Evolutionary conservation across 2,888 invertebrate species (phyloP).

Genomic region (Clepsis dumicolana): DNA sequence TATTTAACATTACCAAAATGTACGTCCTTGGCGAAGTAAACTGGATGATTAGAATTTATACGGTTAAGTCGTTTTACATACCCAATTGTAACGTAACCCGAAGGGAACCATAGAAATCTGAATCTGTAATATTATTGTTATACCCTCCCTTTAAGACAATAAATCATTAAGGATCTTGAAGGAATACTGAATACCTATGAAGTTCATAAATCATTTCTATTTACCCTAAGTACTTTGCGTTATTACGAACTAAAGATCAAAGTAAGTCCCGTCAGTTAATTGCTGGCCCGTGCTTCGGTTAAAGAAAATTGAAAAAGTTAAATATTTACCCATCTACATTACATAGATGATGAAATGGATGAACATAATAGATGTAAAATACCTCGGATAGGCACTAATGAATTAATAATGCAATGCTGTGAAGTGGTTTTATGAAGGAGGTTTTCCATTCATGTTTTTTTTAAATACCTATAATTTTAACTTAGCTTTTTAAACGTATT

Average conservation of each 20-base stretch:
- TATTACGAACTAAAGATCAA: constrained; percentile 3
- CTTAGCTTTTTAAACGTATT: too few relatives aligned
- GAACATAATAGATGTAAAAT: too few relatives aligned
- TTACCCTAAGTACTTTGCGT: background rate
- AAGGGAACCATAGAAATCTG: background rate
- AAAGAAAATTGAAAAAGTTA: background rate
- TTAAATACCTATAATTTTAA: too few relatives aligned
- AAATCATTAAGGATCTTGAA: background rate
- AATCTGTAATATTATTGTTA: background rate
- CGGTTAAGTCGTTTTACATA: background rate
- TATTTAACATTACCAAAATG: too few relatives aligned
- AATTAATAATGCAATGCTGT: too few relatives aligned
- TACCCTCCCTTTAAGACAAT: background rate
- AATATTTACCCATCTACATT: background rate
- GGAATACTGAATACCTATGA: background rate
- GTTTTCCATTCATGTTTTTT: too few relatives aligned
- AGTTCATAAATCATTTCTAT: background rate
- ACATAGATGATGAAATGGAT: too few relatives aligned
- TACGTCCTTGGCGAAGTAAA: too few relatives aligned
- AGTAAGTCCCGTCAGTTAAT: background rate
- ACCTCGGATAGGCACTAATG: too few relatives aligned
- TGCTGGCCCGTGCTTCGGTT: background rate
- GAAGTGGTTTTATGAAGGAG: too few relatives aligned
- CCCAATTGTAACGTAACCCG: background rate
- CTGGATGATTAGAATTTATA: background rate